Evolutionary conservation across 2,797 vertebrate species (phyloP).

Genomic region (Apogon hyalosoma): DNA sequence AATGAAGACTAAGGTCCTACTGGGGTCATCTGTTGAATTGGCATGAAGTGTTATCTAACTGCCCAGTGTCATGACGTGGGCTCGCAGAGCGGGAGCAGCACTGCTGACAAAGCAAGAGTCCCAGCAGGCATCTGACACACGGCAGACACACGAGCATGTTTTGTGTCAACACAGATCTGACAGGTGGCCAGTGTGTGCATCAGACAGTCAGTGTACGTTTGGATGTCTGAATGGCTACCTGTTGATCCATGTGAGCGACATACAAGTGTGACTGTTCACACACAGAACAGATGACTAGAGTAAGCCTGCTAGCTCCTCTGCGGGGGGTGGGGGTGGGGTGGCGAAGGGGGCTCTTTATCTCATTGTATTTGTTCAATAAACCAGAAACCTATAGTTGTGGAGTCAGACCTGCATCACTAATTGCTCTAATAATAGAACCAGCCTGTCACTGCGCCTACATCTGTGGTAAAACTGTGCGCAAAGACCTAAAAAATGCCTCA

Average conservation of each 20-base stretch:
- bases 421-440: slow-evolving; percentile 43
- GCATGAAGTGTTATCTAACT: background rate
- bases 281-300: slow-evolving; percentile 4
- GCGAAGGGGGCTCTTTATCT: slow-evolving; percentile 45
- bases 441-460: background rate
- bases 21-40: background rate
- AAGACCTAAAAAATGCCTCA: background rate
- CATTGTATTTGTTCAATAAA: slow-evolving; percentile 70
- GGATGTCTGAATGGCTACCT: slow-evolving; percentile 10
- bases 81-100: background rate
- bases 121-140: slow-evolving; percentile 21
- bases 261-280: slow-evolving; percentile 15
- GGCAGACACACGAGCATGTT: slow-evolving; percentile 23
- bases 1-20: background rate
- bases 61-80: background rate
- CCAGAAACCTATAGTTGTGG: slow-evolving; percentile 52
- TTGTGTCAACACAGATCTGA: slow-evolving; percentile 29
- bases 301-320: background rate
- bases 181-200: slow-evolving; percentile 14
- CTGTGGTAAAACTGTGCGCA: background rate
- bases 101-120: slow-evolving; percentile 22
- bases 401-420: slow-evolving; percentile 58
- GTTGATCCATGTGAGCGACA: background rate
- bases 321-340: too few species aligned
- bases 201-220: background rate